Percentiles rank a stretch among this genome's conserved stretches.
phyloP scores from a whole-genome alignment of 2,797 vertebrate species.

The Kryptopterus vitreolus region DNA sequence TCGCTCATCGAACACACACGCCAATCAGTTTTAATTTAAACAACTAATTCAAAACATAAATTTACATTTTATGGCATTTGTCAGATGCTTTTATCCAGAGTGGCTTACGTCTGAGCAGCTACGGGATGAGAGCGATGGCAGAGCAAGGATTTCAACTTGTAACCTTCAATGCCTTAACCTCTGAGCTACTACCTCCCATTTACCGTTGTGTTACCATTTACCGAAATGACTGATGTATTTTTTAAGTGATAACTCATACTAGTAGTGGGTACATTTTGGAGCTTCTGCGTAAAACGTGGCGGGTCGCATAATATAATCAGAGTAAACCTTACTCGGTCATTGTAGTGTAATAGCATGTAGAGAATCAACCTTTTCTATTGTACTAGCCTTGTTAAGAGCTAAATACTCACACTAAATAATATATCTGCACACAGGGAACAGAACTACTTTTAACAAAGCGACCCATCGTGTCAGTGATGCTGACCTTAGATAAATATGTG shows the following conservation, averaged over 20 bases:
- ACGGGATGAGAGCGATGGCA: too few species aligned
- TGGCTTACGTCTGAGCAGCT: too few species aligned
- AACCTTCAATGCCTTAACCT: too few species aligned
- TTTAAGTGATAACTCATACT: not conserved
- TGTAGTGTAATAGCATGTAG: not conserved
- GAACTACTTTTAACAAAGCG: not conserved
- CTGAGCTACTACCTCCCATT: too few species aligned
- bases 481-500: not conserved
- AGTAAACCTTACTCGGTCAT: not conserved
- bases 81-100: too few species aligned
- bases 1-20: too few species aligned
- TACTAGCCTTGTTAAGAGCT: not conserved
- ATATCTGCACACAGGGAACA: not conserved
- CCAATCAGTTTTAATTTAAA: too few species aligned
- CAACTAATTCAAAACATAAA: too few species aligned
- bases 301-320: not conserved
- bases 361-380: not conserved
- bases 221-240: too few species aligned
- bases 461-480: not conserved
- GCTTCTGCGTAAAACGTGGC: not conserved
- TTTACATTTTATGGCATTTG: too few species aligned
- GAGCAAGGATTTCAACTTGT: too few species aligned
- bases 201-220: too few species aligned
- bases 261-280: not conserved
- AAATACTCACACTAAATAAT: not conserved